These are phyloP conservation scores for Holcopasites calliopsidis DNA, from an alignment of 1,140 invertebrate species.

Conservation along the genomic window DNA sequence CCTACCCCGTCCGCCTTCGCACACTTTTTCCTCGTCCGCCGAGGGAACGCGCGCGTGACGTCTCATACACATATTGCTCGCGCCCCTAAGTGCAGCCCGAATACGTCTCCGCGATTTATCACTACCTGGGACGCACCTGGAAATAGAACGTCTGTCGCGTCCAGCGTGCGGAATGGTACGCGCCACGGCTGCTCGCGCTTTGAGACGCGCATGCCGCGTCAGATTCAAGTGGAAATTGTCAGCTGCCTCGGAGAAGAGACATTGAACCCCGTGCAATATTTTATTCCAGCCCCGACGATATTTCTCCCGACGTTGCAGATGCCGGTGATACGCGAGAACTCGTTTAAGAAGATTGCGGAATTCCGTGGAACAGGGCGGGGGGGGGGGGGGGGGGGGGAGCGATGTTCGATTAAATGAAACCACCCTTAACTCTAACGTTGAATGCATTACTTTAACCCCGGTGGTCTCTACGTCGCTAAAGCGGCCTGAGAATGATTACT, in stretches of 20 bases:
- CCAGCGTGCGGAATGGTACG: slow-evolving; percentile 25
- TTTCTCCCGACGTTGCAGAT: too few species aligned
- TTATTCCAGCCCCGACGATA: too few species aligned
- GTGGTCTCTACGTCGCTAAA: too few species aligned
- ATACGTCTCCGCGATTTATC: slow-evolving; percentile 54
- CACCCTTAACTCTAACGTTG: too few species aligned
- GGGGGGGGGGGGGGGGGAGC: too few species aligned
- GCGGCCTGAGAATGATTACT: too few species aligned
- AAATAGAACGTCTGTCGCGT: slow-evolving; percentile 41
- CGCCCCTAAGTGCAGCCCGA: slow-evolving; percentile 42
- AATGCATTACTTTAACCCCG: too few species aligned
- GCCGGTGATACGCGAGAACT: too few species aligned
- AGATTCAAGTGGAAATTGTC: background rate
- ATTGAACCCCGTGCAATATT: background rate
- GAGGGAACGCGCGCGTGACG: slow-evolving; percentile 52
- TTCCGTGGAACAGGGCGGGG: too few species aligned
- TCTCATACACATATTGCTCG: slow-evolving; percentile 48
- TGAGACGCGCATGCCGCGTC: background rate
- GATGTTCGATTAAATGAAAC: too few species aligned
- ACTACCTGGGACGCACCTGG: slow-evolving; percentile 49
- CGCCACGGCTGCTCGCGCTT: background rate
- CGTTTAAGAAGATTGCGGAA: too few species aligned
- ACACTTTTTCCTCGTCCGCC: slow-evolving; percentile 10
- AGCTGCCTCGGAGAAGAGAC: background rate
- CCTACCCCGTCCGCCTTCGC: background rate